phyloP scores from a whole-genome alignment of 2,797 vertebrate genomes.

The Varecia variegata region DNA sequence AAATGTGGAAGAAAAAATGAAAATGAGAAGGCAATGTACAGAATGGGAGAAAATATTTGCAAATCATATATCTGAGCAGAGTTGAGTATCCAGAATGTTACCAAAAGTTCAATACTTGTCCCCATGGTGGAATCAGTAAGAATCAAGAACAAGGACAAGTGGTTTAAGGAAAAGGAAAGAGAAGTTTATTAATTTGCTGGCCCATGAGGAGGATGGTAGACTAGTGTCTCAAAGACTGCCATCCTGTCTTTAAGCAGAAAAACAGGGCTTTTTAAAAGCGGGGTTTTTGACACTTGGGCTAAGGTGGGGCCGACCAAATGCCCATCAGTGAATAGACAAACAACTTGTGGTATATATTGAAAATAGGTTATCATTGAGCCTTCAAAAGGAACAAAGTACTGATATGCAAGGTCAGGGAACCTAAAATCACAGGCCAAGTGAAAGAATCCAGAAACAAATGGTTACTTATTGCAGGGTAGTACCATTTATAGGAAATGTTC shows the following conservation, averaged over 20 bases:
- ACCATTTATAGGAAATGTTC: neutral
- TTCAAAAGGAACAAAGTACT: no score
- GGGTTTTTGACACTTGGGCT: neutral
- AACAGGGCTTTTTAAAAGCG: neutral
- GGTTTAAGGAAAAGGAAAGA: neutral
- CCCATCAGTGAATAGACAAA: no score
- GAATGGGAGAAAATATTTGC: neutral
- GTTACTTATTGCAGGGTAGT: neutral
- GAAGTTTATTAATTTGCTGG: neutral
- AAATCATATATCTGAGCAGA: neutral
- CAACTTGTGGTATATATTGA: no score
- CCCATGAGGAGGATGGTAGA: neutral
- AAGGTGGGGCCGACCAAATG: no score
- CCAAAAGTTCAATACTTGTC: neutral
- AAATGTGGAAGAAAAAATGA: neutral
- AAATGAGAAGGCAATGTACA: neutral
- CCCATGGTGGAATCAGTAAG: neutral
- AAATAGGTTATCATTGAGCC: no score
- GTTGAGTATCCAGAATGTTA: neutral
- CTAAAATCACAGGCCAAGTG: no score
- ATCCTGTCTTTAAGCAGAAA: neutral
- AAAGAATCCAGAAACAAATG: neutral
- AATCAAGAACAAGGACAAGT: neutral
- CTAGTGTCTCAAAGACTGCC: neutral
- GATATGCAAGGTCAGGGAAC: no score